These are phyloP conservation scores for Sebastes matsubarae DNA, from an alignment of 2,797 vertebrate genomes.

Conservation along the genomic window DNA sequence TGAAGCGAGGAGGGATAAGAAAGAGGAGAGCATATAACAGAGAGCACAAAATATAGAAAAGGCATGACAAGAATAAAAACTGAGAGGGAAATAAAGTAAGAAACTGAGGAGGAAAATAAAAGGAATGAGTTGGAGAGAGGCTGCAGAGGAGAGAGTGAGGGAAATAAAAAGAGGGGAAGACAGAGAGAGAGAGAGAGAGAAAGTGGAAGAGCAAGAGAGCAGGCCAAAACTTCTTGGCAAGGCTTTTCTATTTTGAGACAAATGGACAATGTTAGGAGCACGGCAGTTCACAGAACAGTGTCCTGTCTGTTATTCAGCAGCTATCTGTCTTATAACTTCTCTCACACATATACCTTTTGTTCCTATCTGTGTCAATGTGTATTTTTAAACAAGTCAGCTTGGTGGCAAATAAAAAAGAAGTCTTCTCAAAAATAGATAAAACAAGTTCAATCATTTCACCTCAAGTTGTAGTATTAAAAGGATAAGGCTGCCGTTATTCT, in stretches of 20 bases:
- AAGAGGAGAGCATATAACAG: constrained; percentile 3
- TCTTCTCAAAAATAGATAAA: background rate
- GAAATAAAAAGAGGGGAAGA: constrained; percentile 10
- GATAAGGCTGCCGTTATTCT: background rate
- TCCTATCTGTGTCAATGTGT: background rate
- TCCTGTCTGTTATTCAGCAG: constrained; percentile 56
- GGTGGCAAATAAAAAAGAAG: background rate
- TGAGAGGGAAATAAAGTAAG: background rate
- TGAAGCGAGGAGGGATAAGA: constrained; percentile 35
- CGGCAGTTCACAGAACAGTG: constrained; percentile 46
- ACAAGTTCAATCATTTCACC: background rate
- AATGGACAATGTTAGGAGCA: constrained; percentile 66
- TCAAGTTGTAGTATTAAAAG: background rate
- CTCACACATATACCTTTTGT: background rate
- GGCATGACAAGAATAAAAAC: background rate
- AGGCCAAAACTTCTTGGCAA: constrained; percentile 69
- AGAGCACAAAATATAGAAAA: constrained; percentile 3
- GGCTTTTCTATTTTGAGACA: constrained; percentile 73
- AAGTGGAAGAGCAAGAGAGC: constrained; percentile 35
- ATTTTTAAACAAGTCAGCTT: background rate
- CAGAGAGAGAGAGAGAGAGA: constrained; percentile 13
- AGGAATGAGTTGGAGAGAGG: constrained; percentile 5
- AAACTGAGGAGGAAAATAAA: background rate
- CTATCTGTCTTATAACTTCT: constrained; percentile 12
- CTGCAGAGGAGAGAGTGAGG: constrained; percentile 14